Evolutionary conservation across 2,113 vertebrate species (phyloP).

Genomic region (Rostratula benghalensis): DNA sequence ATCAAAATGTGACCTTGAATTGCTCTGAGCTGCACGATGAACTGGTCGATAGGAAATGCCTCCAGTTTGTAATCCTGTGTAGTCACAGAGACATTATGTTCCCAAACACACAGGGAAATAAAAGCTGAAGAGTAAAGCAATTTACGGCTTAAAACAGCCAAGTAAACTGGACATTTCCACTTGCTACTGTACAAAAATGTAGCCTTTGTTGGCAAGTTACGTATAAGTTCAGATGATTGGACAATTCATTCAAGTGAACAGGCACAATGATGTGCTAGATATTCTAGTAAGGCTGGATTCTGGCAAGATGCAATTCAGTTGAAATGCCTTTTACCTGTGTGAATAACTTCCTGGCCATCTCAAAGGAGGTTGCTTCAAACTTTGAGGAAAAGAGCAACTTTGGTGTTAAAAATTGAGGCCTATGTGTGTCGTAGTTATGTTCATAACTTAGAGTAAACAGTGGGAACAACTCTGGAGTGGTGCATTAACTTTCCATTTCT

Average conservation of each 20-base stretch:
- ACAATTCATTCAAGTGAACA: background rate
- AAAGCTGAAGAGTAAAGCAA: background rate
- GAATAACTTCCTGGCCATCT: background rate
- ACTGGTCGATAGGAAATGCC: background rate
- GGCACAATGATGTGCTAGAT: background rate
- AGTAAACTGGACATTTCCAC: background rate
- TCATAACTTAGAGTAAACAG: background rate
- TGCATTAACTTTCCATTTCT: background rate
- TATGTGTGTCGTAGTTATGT: fast-evolving
- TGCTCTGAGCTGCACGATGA: background rate
- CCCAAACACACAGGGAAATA: background rate
- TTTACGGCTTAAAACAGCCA: background rate
- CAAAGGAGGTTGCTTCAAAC: background rate
- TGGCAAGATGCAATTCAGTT: background rate
- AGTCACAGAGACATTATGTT: background rate
- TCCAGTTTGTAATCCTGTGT: background rate
- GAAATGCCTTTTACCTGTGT: background rate
- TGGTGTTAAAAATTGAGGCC: background rate
- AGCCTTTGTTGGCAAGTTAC: background rate
- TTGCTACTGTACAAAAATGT: background rate
- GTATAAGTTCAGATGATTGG: background rate
- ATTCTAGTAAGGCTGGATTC: background rate
- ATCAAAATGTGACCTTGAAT: constrained; percentile 44
- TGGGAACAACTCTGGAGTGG: background rate
- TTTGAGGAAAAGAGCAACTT: background rate